Conservation (phyloP, 2,113 vertebrate genomes). For the Oophaga pumilio region DNA sequence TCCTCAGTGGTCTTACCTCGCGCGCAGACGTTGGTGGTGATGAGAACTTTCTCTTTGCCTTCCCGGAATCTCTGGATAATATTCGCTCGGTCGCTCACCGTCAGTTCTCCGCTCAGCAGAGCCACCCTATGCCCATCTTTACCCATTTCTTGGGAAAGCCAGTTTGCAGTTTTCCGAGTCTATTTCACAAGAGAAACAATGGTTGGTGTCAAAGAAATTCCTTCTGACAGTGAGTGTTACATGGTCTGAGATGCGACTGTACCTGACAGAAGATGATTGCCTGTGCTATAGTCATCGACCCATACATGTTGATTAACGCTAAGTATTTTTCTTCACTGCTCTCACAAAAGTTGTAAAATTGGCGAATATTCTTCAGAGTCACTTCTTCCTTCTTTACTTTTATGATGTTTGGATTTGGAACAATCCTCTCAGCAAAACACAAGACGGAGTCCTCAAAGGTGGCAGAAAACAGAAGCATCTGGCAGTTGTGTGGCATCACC, state of each 20-base stretch:
- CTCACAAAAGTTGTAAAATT: conserved; percentile 73
- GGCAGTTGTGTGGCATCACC: conserved; percentile 67
- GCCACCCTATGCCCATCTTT: conserved; percentile 71
- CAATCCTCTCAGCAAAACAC: conserved; percentile 67
- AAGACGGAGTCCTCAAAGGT: conserved; percentile 73
- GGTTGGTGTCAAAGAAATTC: neutral
- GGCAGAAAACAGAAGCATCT: conserved; percentile 77
- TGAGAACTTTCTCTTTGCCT: conserved; percentile 75
- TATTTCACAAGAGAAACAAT: conserved; percentile 21
- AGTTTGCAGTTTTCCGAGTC: conserved; percentile 69
- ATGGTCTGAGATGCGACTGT: neutral
- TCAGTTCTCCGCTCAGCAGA: conserved; percentile 71
- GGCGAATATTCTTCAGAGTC: conserved; percentile 72
- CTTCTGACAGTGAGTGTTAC: too few relatives aligned
- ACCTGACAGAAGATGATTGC: conserved; percentile 82
- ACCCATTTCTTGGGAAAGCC: conserved; percentile 66
- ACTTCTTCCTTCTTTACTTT: conserved; percentile 75
- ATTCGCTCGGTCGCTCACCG: conserved; percentile 67
- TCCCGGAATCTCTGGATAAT: conserved; percentile 75
- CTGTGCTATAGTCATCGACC: conserved; percentile 73
- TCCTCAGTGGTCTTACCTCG: conserved; percentile 65
- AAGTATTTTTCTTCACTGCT: conserved; percentile 65
- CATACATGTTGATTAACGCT: conserved; percentile 74
- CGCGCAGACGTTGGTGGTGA: conserved; percentile 78
- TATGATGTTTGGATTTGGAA: conserved; percentile 72